A percentile compares a stretch with the other conserved stretches of the same genome.
Conservation (phyloP, 2,797 vertebrate species). For the Graptemys geographica region DNA sequence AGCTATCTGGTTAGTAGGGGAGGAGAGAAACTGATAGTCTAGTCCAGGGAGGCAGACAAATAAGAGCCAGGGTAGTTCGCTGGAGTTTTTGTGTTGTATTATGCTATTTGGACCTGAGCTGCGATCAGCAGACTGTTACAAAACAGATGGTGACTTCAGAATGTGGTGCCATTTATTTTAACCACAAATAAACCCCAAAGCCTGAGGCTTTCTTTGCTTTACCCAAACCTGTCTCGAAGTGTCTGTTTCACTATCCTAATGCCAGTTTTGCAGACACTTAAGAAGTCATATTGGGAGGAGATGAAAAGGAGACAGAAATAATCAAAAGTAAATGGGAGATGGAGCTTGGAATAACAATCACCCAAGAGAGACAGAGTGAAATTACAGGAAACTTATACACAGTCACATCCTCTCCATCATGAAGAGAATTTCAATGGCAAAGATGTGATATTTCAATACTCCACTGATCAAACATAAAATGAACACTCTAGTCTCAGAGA, state of each 20-base stretch:
- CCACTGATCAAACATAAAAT: not conserved
- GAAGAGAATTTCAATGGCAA: not conserved
- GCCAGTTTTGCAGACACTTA: not conserved
- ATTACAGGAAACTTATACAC: fast-evolving
- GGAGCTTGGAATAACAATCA: not conserved
- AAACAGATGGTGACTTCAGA: not conserved
- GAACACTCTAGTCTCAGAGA: not conserved
- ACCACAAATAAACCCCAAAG: not conserved
- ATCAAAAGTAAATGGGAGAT: not conserved
- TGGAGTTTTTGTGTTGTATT: not conserved
- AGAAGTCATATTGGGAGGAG: not conserved
- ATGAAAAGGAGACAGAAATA: not conserved
- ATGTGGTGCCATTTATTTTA: not conserved
- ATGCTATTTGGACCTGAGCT: not conserved
- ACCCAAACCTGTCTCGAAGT: not conserved
- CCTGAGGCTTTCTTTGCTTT: not conserved
- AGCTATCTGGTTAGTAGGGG: not conserved
- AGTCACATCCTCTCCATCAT: not conserved
- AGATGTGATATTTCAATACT: not conserved
- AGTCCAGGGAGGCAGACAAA: not conserved
- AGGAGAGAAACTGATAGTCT: not conserved
- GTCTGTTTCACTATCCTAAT: not conserved
- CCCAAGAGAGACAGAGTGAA: not conserved
- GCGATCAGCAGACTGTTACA: not conserved
- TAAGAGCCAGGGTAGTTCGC: not conserved